Evolutionary conservation across 1,140 invertebrate species (phyloP).

Genomic region (Coptotermes formosanus): DNA sequence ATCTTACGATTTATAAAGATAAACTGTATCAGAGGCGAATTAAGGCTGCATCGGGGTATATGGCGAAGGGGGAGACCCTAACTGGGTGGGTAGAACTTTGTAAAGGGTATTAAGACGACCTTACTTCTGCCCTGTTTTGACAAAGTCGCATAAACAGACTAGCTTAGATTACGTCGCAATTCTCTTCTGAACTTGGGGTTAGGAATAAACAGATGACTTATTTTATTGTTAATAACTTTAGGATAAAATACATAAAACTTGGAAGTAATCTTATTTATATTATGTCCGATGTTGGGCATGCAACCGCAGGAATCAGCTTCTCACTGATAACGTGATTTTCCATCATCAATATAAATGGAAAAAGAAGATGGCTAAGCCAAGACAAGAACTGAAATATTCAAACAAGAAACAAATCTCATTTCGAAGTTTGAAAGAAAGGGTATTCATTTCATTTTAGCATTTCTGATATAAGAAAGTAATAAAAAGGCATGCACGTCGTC

Average conservation of each 20-base stretch:
- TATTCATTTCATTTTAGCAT: neutral
- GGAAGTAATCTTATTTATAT: neutral
- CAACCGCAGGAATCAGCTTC: neutral
- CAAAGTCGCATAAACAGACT: too few relatives aligned
- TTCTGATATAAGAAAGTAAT: neutral
- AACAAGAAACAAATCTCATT: neutral
- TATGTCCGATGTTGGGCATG: neutral
- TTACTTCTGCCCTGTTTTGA: too few relatives aligned
- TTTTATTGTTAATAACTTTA: neutral
- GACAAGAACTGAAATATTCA: neutral
- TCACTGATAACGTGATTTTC: slow-evolving; percentile 7
- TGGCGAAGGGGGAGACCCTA: too few relatives aligned
- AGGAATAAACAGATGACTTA: neutral
- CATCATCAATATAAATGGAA: slow-evolving; percentile 17
- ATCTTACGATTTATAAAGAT: too few relatives aligned
- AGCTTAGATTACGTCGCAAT: too few relatives aligned
- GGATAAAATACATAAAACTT: neutral
- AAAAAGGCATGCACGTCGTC: neutral
- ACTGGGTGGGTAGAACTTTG: too few relatives aligned
- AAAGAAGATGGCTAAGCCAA: neutral
- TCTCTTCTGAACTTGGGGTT: too few relatives aligned
- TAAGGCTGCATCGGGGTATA: too few relatives aligned
- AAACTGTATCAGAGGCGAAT: too few relatives aligned
- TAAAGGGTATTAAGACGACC: too few relatives aligned
- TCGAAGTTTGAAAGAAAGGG: neutral